A percentile compares a stretch with the other conserved stretches of the same genome.
phyloP scores from a whole-genome alignment of 2,888 invertebrate genomes.

The Euzophera pinguis region DNA sequence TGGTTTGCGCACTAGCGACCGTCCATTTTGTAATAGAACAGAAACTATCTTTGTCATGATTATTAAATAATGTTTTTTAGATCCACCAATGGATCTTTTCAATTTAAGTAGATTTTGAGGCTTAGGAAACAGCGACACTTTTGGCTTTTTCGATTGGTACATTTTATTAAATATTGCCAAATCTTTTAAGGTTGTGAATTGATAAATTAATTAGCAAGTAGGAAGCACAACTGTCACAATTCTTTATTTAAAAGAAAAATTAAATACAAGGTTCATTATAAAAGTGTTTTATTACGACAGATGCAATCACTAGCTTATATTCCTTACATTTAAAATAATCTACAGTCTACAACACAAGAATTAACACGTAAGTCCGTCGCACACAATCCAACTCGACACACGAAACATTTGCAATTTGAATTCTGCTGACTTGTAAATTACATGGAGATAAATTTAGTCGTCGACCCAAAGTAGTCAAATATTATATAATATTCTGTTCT shows the following conservation, averaged over 20 bases:
- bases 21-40: constrained; percentile 37
- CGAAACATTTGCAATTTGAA: too few relatives aligned
- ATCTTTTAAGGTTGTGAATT: constrained; percentile 36
- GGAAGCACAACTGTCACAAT: constrained; percentile 24
- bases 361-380: too few relatives aligned
- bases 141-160: not conserved
- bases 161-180: constrained; percentile 19
- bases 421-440: too few relatives aligned
- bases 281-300: constrained; percentile 19
- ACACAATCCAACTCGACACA: too few relatives aligned
- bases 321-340: not conserved
- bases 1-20: constrained; percentile 33
- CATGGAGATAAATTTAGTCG: too few relatives aligned
- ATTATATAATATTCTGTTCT: too few relatives aligned
- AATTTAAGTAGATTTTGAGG: not conserved
- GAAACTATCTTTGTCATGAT: not conserved
- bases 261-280: constrained; percentile 26
- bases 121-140: not conserved
- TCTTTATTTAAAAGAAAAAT: constrained; percentile 19
- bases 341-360: not conserved
- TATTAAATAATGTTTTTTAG: too few relatives aligned
- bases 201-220: constrained; percentile 18
- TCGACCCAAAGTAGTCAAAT: too few relatives aligned
- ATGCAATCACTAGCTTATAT: not conserved
- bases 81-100: too few relatives aligned